Percentiles rank a stretch among this genome's conserved stretches.
phyloP scores from a whole-genome alignment of 2,888 invertebrate genomes.

The Sympetrum striolatum region DNA sequence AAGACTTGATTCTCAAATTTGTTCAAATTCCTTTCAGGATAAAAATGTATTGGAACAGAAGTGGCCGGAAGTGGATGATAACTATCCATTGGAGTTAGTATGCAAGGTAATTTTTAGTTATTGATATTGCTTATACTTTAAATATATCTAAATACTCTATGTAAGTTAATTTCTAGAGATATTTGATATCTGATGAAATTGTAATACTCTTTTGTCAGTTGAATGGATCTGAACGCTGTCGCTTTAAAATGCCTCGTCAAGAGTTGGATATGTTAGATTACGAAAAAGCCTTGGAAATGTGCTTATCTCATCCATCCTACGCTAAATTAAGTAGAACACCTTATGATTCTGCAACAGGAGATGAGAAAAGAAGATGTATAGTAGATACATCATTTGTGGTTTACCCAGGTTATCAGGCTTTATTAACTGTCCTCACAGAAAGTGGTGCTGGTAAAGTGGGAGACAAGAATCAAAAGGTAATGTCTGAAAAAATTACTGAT shows the following conservation, averaged over 20 bases:
- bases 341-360: conserved; percentile 47
- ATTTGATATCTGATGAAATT: too few relatives aligned
- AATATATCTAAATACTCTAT: too few relatives aligned
- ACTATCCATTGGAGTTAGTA: conserved; percentile 70
- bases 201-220: conserved; percentile 55
- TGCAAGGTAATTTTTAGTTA: conserved; percentile 47
- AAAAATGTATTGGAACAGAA: conserved; percentile 74
- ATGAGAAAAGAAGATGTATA: conserved; percentile 57
- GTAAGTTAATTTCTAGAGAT: too few relatives aligned
- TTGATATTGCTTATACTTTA: background rate
- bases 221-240: conserved; percentile 62
- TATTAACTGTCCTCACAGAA: conserved; percentile 54
- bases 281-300: conserved; percentile 64
- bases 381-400: conserved; percentile 56
- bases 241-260: conserved; percentile 63
- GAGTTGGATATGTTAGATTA: conserved; percentile 63
- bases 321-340: background rate
- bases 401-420: conserved; percentile 60
- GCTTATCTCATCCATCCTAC: conserved; percentile 57
- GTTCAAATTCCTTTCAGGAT: conserved; percentile 52
- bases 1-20: too few relatives aligned
- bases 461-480: background rate
- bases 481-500: too few relatives aligned
- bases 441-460: background rate
- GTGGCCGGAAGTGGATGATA: conserved; percentile 78